Base-by-base conservation (phyloP, 2,888 invertebrate species). In the Sinodicranocentrus sp. region DNA sequence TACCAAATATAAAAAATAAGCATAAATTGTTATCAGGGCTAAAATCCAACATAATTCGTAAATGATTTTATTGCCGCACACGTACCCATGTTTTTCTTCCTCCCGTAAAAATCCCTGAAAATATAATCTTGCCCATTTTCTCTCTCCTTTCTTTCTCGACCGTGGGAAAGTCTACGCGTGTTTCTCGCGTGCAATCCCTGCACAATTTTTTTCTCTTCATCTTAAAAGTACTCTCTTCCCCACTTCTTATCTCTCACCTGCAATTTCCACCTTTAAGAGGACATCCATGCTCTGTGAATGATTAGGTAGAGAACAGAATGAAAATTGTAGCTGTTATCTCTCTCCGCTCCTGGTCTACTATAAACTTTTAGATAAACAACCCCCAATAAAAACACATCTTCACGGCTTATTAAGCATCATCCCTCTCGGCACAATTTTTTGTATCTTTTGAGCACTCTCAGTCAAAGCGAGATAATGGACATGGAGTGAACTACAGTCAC, bases 121-220 rank as follows among this genome's bases (percentile, higher is more conserved):
- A 13, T 59, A 25, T 19, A 59, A 25, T n/a, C 17, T 3, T 17
- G 21, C 21, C 19, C 10, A 54, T 48, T 63, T 75, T 61, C 48
- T 63, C 63, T 52, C 43, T 63, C 28, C 52, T 75, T 61, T 23
- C 21, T 43, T 33, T 33, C 65, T 21, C 10, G 85, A 87, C 76
- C 87, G 87, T 87, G 87, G 86, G 87, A 87, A 87, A 86, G 82
- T 84, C 78, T 83, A 84, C 86, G 87, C 86, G 87, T 87, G 87
- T 75, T 84, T 79, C 87, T 86, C 87, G 87, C 87, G 87, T 87
- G 87, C 82, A 85, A 83, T 77, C 71, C 59, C 43, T 61, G 10
- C 39, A 75, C 59, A 67, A 28, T 70, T 59, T 43, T 61, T 61
- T 33, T 57, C n/a, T n/a, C n/a, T n/a, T n/a, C n/a, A n/a, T n/a